Percentiles rank a stretch among this genome's conserved stretches.
These are phyloP conservation scores for Caenorhabditis panamensis DNA, from an alignment of 2,888 invertebrate species.

Conservation along the genomic window DNA sequence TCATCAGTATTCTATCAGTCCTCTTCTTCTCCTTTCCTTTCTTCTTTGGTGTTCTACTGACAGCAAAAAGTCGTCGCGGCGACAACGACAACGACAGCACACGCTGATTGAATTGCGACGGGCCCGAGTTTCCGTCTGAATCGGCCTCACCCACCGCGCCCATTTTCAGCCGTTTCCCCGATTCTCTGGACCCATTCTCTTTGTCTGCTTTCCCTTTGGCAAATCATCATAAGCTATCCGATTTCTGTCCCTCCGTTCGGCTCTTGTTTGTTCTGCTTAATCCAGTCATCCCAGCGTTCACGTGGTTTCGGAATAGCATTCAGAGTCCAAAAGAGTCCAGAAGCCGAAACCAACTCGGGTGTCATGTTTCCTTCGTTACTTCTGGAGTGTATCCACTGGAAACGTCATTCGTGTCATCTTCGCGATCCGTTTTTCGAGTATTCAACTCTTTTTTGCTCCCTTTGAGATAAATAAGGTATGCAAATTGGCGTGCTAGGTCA, in stretches of 20 bases:
- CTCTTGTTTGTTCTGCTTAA: constrained; percentile 48
- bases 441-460: neutral
- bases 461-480: neutral
- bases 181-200: constrained; percentile 4
- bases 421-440: constrained; percentile 7
- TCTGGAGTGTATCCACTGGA: constrained; percentile 23
- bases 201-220: neutral
- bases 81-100: neutral
- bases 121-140: constrained; percentile 52
- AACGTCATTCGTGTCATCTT: constrained; percentile 32
- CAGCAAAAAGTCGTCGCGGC: constrained; percentile 35
- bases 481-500: constrained; percentile 12
- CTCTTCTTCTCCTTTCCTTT: constrained; percentile 11
- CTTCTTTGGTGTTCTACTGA: constrained; percentile 52
- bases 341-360: no score
- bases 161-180: constrained; percentile 31
- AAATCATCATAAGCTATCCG: constrained; percentile 28
- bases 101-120: constrained; percentile 50
- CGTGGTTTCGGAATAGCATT: constrained; percentile 32
- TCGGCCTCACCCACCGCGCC: constrained; percentile 22
- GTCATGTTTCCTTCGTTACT: constrained; percentile 50
- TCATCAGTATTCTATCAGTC: constrained; percentile 52
- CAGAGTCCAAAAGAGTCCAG: no score
- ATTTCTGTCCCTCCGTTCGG: constrained; percentile 29
- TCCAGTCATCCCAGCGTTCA: constrained; percentile 40